Conservation (phyloP, 2,888 invertebrate genomes). For the Melanargia galathea region DNA sequence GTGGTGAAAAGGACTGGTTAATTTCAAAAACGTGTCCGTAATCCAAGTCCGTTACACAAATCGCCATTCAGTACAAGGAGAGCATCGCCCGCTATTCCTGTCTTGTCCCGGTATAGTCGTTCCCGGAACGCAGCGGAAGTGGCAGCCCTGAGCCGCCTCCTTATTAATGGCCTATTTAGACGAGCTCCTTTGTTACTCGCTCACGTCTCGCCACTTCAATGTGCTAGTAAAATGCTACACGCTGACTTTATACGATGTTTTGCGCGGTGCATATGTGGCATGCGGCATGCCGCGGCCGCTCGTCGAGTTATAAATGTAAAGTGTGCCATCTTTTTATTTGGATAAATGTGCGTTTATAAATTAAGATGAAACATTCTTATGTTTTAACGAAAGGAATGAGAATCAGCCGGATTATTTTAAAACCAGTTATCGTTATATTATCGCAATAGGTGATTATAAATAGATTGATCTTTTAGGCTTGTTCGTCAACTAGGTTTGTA, state of each 20-base stretch:
- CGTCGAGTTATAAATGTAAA: slow-evolving; percentile 20
- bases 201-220: slow-evolving; percentile 67
- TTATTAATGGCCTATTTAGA: slow-evolving; percentile 81
- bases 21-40: slow-evolving; percentile 8
- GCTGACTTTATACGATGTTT: slow-evolving; percentile 22
- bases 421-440: background rate
- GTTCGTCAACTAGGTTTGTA: too few species aligned
- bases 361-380: background rate
- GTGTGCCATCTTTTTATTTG: slow-evolving; percentile 21
- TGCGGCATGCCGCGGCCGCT: slow-evolving; percentile 8
- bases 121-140: slow-evolving; percentile 78
- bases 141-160: slow-evolving; percentile 73
- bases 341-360: background rate
- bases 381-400: background rate
- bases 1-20: background rate
- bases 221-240: slow-evolving; percentile 26
- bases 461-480: too few species aligned
- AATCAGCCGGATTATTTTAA: background rate
- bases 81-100: slow-evolving; percentile 71
- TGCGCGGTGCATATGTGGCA: slow-evolving; percentile 8
- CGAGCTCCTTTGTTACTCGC: slow-evolving; percentile 77
- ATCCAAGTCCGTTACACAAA: slow-evolving; percentile 44
- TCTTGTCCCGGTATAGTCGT: slow-evolving; percentile 71
- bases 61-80: slow-evolving; percentile 58
- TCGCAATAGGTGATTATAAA: too few species aligned